These are phyloP conservation scores for Torymus tubicola DNA, from an alignment of 2,888 invertebrate genomes.

Conservation along the genomic window DNA sequence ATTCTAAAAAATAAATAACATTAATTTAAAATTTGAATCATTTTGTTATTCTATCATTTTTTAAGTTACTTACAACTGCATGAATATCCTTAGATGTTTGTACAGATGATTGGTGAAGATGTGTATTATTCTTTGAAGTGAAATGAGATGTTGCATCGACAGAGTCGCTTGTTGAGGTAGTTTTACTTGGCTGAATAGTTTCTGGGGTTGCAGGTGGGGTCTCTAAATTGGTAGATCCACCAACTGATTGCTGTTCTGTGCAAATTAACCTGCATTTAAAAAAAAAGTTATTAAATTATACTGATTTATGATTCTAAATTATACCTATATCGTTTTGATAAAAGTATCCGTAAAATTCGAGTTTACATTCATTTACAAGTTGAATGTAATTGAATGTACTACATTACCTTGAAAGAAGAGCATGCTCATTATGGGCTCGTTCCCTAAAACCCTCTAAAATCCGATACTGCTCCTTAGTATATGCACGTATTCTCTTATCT, in stretches of 20 bases:
- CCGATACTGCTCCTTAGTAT: constrained; percentile 86
- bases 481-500: constrained; percentile 86
- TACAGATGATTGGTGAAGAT: constrained; percentile 26
- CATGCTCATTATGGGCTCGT: constrained; percentile 85
- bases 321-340: background rate
- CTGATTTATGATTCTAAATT: background rate
- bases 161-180: constrained; percentile 64
- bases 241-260: constrained; percentile 47
- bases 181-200: constrained; percentile 62
- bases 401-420: constrained; percentile 81
- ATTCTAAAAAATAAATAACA: constrained; percentile 63
- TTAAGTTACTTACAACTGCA: constrained; percentile 42
- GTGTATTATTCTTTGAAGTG: constrained; percentile 57
- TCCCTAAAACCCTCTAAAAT: constrained; percentile 85
- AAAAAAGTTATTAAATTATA: constrained; percentile 16
- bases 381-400: no score
- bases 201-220: constrained; percentile 66
- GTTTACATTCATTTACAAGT: no score
- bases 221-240: constrained; percentile 57
- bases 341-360: no score
- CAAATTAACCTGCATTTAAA: constrained; percentile 52
- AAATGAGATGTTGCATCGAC: constrained; percentile 60
- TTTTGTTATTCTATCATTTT: background rate
- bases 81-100: constrained; percentile 34
- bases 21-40: constrained; percentile 2